Base-by-base conservation (phyloP, 35 echinoderm and acorn worm genomes). In the Ophioderma brevispina region DNA sequence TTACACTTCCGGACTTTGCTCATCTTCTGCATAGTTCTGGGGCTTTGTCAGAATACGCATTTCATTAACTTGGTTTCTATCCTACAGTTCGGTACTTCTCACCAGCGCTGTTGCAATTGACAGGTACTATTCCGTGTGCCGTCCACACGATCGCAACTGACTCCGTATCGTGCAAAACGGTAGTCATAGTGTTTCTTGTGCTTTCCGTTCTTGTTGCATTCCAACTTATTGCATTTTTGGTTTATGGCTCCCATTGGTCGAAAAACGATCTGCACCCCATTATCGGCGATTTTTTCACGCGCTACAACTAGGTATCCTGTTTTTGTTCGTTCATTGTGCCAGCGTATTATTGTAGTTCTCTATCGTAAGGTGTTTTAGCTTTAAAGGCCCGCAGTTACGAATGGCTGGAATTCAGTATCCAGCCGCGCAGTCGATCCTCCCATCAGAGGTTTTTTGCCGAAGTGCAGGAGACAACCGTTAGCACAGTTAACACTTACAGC, bases 111-210 rank as follows among this genome's bases (percentile, higher is more conserved):
- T 93, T 36, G 86, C 79, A 17, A 38, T 93, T 0, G 92, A 93
- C 36, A 78, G 92, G 5, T 93, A 84, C 40, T 76, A 75, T 30
- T 87, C 79, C 1, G 76, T 93, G 15, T 93, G 92, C 39, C 86
- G 85, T 31, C 92, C 92, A 30, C 63, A 82, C 1, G 33, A 84
- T 0, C 80, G 85, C 0, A 59, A 55, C 15, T 56, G 82, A 14
- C n/a, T 30, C 52, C 76, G 18, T n/a, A 13, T 11, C 64, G 40
- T 14, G 92, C 92, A 35, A n/a, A n/a, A n/a, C 83, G 36, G 56
- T 84, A 19, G 80, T 3, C 28, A 41, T 0, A 30, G 33, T 41
- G n/a, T n/a, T n/a, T n/a, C n/a, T n/a, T 92, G 91, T 64, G 10
- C n/a, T 25, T 3, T 70, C 4, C 15, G 35, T 15, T 40, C 92